Evolutionary conservation across 2,113 vertebrate genomes (phyloP), one percentile per base, ranked within the genome.

Genomic region (Pristiophorus japonicus): DNA sequence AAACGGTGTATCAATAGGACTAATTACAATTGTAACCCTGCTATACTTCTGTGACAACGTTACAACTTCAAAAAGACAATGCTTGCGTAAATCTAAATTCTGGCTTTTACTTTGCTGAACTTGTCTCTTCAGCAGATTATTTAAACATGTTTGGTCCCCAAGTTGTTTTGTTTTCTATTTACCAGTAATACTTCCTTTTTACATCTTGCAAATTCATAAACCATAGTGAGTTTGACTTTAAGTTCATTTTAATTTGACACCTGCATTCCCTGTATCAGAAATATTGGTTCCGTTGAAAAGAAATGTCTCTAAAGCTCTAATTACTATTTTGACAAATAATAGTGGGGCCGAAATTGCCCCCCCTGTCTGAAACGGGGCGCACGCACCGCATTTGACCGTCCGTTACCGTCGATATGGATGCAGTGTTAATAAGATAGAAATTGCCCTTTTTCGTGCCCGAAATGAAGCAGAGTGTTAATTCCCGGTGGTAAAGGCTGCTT

Each of bases 241-340:
- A 70, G 67, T 70, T 34, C 81, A 85, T 85, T 16, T 42, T 85
- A 38, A 85, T 42, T 20, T 85, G 81, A 85, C 18, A 45, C 20
- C 16, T 85, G 18, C 38, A 85, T 20, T 85, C 51, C 34, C 27
- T 34, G 5, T 70, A 7, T 70, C 24, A 27, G 81, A 18, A n/a
- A n/a, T n/a, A 84, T 81, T 81, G 38, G 75, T 4, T 42, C 75
- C 12, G 5, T 90, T 55, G 27, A 55, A 59, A 55, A 59, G 24
- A 59, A 30, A 55, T 34, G 18, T 5, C 87, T 90, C 0, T 14
- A 55, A 59, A 90, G 51, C 24, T 59, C 0, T 14, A 55, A 59
- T 90, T 59, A 90, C 30, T 90, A 90, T 59, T 55, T 90, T 90
- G 51, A 59, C 87, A 90, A 59, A 90, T 34, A 90, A 90, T 55